These are phyloP conservation scores for Phrynosoma platyrhinos DNA, from an alignment of 2,113 vertebrate genomes.

Conservation along the genomic window DNA sequence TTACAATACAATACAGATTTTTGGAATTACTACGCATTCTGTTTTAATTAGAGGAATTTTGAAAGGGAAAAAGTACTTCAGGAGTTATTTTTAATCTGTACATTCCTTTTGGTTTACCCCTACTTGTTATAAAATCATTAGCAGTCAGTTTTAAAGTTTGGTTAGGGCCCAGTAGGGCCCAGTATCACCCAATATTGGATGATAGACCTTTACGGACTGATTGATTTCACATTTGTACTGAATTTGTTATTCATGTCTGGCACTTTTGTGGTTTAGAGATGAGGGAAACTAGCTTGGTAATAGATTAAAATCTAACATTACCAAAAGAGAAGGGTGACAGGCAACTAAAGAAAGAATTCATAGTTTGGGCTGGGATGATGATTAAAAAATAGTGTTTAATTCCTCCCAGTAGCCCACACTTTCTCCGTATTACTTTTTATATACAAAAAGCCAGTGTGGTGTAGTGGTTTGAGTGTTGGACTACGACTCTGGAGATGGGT, in stretches of 20 bases:
- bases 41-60: background rate
- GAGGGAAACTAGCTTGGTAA: conserved; percentile 63
- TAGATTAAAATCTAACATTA: conserved; percentile 77
- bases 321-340: conserved; percentile 48
- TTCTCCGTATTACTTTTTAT: conserved; percentile 1
- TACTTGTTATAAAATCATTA: background rate
- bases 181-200: conserved; percentile 49
- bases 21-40: background rate
- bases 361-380: conserved; percentile 11
- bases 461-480: too few relatives aligned
- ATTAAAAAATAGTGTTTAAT: conserved; percentile 30
- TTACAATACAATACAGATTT: too few relatives aligned
- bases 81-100: background rate
- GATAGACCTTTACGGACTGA: conserved; percentile 48
- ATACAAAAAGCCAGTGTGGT: too few relatives aligned
- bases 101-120: background rate
- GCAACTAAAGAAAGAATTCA: conserved; percentile 51
- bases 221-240: conserved; percentile 53
- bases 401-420: background rate
- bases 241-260: conserved; percentile 66
- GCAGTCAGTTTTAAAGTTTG: conserved; percentile 13
- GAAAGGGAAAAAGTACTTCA: background rate
- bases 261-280: conserved; percentile 53
- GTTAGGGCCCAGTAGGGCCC: conserved; percentile 3
- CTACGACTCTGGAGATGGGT: too few relatives aligned